A percentile compares a stretch with the other conserved stretches of the same genome.
These are phyloP conservation scores for Oxyscelio sp. DNA, from an alignment of 2,888 invertebrate genomes.

Conservation along the genomic window DNA sequence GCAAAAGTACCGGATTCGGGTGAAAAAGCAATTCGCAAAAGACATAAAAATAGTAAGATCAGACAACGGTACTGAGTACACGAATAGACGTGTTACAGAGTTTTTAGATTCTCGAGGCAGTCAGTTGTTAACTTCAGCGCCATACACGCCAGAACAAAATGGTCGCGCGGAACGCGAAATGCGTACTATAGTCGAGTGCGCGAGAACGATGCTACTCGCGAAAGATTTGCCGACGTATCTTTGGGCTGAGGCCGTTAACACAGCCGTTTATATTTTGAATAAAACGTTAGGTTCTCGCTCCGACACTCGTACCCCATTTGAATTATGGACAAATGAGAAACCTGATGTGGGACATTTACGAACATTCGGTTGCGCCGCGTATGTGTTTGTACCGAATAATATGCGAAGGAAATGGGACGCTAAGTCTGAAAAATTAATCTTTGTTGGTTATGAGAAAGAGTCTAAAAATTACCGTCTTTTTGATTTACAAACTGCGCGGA, in stretches of 20 bases:
- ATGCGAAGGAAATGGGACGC: background rate
- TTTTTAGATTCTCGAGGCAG: too few species aligned
- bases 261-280: background rate
- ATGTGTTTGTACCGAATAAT: conserved; percentile 73
- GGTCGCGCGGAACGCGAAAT: too few species aligned
- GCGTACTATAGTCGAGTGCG: background rate
- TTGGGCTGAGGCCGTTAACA: conserved; percentile 3
- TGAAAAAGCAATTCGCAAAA: too few species aligned
- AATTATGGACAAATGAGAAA: conserved; percentile 79
- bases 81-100: too few species aligned
- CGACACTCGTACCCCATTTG: conserved; percentile 76
- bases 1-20: too few species aligned
- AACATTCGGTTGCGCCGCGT: conserved; percentile 80
- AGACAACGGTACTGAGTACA: too few species aligned
- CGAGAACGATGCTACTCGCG: too few species aligned
- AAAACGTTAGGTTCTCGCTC: too few species aligned
- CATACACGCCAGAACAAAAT: too few species aligned
- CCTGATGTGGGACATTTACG: conserved; percentile 79
- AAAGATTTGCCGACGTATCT: too few species aligned
- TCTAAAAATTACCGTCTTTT: conserved; percentile 49
- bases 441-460: conserved; percentile 41
- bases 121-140: too few species aligned
- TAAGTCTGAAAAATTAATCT: background rate
- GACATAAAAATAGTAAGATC: too few species aligned
- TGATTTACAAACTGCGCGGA: conserved; percentile 7